These are phyloP conservation scores for Sarcophaga caerulescens DNA, from an alignment of 2,888 invertebrate genomes.

Conservation along the genomic window DNA sequence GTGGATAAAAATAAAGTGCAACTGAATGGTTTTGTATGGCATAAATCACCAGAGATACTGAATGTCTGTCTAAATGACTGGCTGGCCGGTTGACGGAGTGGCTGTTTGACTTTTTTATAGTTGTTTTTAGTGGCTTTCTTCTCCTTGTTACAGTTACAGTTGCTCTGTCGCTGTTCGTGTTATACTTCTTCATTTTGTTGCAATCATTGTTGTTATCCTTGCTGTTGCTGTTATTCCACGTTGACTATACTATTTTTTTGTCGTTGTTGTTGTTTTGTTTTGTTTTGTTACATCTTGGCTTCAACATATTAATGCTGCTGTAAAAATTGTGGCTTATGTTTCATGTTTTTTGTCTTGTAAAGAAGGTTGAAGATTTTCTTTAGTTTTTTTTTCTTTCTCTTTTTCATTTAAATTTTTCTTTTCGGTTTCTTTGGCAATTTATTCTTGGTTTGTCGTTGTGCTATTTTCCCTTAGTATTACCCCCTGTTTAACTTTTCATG, in stretches of 20 bases:
- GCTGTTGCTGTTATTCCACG: conserved; percentile 3
- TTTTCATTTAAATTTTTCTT: neutral
- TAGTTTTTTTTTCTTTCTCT: neutral
- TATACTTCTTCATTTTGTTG: neutral
- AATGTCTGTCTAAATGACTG: neutral
- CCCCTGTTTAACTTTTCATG: conserved; percentile 40
- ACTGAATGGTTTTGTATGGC: conserved; percentile 47
- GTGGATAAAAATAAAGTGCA: conserved; percentile 31
- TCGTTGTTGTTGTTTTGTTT: conserved; percentile 13
- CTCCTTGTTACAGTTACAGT: neutral
- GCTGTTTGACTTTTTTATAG: conserved; percentile 10
- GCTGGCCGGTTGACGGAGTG: neutral
- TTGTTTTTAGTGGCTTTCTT: conserved; percentile 38
- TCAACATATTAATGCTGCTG: conserved; percentile 24
- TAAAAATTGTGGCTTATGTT: conserved; percentile 48
- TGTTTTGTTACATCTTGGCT: neutral
- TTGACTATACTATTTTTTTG: conserved; percentile 21
- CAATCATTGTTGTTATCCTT: conserved; percentile 22
- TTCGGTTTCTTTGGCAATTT: conserved; percentile 1
- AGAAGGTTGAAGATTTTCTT: neutral
- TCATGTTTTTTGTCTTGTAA: conserved; percentile 38
- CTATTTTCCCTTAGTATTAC: neutral
- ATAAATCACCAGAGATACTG: conserved; percentile 48
- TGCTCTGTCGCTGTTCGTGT: conserved; percentile 1
- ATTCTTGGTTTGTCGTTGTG: neutral